Percentiles rank a stretch among this genome's conserved stretches.
Conservation (phyloP, 2,888 invertebrate genomes). For the Plagodis dolabraria region DNA sequence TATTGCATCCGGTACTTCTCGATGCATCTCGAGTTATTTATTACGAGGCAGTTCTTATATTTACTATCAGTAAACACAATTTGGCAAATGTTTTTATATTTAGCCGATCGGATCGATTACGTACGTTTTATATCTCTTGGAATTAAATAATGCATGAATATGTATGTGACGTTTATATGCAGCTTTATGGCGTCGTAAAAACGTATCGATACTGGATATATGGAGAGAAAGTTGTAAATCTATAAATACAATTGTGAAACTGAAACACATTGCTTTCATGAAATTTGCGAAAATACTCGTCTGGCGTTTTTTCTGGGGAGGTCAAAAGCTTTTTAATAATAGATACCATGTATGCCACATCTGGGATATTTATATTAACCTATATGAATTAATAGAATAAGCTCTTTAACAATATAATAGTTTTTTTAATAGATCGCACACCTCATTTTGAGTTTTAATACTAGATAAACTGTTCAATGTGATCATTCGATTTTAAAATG, state of each 20-base stretch:
- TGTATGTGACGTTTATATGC: conserved; percentile 9
- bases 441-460: too few species aligned
- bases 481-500: too few species aligned
- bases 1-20: conserved; percentile 42
- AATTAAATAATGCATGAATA: conserved; percentile 13
- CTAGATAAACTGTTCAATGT: too few species aligned
- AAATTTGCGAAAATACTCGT: not conserved
- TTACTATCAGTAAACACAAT: conserved; percentile 1
- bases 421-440: too few species aligned
- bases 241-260: not conserved
- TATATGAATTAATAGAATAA: too few species aligned
- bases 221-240: conserved; percentile 6
- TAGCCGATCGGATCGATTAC: conserved; percentile 5
- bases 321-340: too few species aligned
- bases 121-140: conserved; percentile 9
- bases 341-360: too few species aligned
- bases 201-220: conserved; percentile 2
- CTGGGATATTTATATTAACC: too few species aligned
- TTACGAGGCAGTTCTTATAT: conserved; percentile 4
- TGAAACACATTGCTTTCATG: not conserved
- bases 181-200: conserved; percentile 9
- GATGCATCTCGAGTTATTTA: conserved; percentile 20
- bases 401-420: too few species aligned
- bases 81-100: conserved; percentile 12
- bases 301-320: not conserved